These are phyloP conservation scores for Hyperoplus immaculatus DNA, from an alignment of 2,797 vertebrate species.

Conservation along the genomic window DNA sequence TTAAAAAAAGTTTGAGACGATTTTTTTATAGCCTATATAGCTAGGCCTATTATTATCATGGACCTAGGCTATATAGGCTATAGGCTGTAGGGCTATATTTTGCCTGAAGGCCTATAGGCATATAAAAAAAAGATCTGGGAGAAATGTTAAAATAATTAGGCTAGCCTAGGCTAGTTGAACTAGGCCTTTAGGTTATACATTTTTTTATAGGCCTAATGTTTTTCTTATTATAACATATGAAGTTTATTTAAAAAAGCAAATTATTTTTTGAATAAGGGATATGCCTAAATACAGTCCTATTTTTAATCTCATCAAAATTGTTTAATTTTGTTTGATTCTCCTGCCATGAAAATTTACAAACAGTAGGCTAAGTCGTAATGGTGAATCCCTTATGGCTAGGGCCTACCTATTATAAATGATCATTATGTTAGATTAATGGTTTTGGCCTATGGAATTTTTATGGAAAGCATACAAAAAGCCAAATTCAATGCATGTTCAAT, in stretches of 20 bases:
- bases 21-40: too few relatives aligned
- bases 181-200: neutral
- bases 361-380: neutral
- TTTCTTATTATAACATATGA: too few relatives aligned
- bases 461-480: too few relatives aligned
- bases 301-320: neutral
- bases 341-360: neutral
- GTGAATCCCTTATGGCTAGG: neutral
- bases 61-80: too few relatives aligned
- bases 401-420: too few relatives aligned
- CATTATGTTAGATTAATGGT: too few relatives aligned
- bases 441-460: too few relatives aligned
- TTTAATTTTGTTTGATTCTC: neutral
- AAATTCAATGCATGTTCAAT: neutral
- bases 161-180: neutral
- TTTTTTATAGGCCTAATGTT: too few relatives aligned
- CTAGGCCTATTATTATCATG: too few relatives aligned
- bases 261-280: neutral
- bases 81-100: neutral
- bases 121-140: neutral
- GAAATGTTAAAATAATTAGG: neutral
- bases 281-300: too few relatives aligned
- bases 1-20: accelerated
- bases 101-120: neutral
- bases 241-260: neutral